A percentile compares a stretch with the other conserved stretches of the same genome.
Conservation (phyloP, 2,888 invertebrate species). For the Argyra leucocephala region DNA sequence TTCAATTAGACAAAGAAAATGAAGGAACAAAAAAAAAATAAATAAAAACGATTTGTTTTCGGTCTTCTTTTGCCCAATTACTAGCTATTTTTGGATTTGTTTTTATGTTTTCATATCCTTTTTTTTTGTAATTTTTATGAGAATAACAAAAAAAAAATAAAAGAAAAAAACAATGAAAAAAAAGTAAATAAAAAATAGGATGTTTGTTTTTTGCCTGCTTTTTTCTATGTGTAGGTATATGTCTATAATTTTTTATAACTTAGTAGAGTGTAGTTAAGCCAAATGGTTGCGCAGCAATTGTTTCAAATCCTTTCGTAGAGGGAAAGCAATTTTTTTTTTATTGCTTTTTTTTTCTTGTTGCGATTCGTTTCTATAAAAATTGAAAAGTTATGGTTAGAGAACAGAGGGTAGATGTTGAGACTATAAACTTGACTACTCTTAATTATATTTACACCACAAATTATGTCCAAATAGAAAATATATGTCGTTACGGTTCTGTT, state of each 20-base stretch:
- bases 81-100: too few relatives aligned
- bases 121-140: too few relatives aligned
- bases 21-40: too few relatives aligned
- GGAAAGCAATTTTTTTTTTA: background rate
- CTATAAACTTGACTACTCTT: background rate
- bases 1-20: background rate
- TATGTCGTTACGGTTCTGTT: background rate
- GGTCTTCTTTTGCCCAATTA: background rate
- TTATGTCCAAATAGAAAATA: slow-evolving; percentile 4
- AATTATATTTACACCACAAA: slow-evolving; percentile 6
- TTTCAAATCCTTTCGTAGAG: background rate
- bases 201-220: too few relatives aligned
- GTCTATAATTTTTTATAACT: too few relatives aligned
- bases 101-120: too few relatives aligned
- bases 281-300: background rate
- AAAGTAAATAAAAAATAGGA: too few relatives aligned
- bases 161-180: too few relatives aligned
- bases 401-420: background rate
- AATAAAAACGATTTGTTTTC: background rate
- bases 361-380: background rate
- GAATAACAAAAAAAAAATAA: too few relatives aligned
- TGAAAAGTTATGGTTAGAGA: background rate
- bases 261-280: too few relatives aligned
- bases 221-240: too few relatives aligned
- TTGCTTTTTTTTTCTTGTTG: background rate